Evolutionary conservation across 2,888 invertebrate species (phyloP).

Genomic region (Scaptodrosophila latifasciaeformis): DNA sequence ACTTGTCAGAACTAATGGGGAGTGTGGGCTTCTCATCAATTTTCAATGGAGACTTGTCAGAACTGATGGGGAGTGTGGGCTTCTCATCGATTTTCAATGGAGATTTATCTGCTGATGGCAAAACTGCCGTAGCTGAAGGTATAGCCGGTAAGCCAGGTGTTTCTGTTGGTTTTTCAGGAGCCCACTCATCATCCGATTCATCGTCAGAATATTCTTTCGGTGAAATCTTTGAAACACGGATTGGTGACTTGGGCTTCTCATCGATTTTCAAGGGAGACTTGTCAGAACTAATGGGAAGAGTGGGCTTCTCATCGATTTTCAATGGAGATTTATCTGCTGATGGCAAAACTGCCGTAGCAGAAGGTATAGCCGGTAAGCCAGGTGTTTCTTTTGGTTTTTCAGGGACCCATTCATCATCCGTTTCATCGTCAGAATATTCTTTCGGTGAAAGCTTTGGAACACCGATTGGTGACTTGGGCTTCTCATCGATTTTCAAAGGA

Average conservation of each 20-base stretch:
- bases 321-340: background rate
- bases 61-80: no score
- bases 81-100: background rate
- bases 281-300: background rate
- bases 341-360: background rate
- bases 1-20: background rate
- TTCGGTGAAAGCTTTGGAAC: background rate
- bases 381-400: background rate
- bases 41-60: background rate
- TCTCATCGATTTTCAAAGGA: no score
- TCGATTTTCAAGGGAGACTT: background rate
- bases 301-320: background rate
- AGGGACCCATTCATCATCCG: background rate
- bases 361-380: background rate
- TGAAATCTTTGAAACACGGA: background rate
- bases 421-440: background rate
- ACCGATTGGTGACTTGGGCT: background rate
- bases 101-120: background rate
- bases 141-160: no score
- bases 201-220: background rate
- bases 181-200: constrained; percentile 4
- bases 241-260: background rate
- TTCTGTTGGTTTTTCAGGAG: background rate
- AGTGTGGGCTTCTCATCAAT: background rate
- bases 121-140: background rate